phyloP scores from a whole-genome alignment of 2,888 invertebrate species.

The Athalia rosae region DNA sequence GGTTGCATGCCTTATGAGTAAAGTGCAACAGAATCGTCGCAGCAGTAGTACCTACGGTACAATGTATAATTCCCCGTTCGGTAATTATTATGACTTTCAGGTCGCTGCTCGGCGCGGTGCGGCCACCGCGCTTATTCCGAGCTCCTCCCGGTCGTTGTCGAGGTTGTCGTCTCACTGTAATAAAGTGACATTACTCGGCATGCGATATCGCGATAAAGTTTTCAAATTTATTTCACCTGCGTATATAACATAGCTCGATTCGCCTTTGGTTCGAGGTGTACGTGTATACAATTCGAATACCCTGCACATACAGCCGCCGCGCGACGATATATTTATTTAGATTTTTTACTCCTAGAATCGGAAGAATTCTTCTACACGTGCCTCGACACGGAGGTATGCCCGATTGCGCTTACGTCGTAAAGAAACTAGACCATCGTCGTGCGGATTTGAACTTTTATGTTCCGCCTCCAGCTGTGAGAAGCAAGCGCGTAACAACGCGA shows the following conservation, averaged over 20 bases:
- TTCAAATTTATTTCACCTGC: constrained; percentile 65
- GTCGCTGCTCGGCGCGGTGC: constrained; percentile 59
- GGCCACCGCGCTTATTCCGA: not conserved
- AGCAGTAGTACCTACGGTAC: constrained; percentile 55
- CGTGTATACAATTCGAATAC: not conserved
- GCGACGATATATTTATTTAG: no score
- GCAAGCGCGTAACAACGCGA: no score
- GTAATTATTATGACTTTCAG: constrained; percentile 71
- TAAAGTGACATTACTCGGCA: constrained; percentile 70
- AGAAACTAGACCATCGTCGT: no score
- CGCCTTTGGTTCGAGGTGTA: no score
- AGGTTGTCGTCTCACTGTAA: constrained; percentile 57
- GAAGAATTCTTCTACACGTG: no score
- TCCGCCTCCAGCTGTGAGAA: no score
- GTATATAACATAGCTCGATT: no score
- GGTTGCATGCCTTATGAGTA: constrained; percentile 54
- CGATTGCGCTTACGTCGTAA: no score
- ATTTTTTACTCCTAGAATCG: no score
- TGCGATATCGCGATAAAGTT: constrained; percentile 72
- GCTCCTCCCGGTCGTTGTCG: constrained; percentile 26
- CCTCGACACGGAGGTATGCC: no score
- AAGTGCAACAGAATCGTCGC: not conserved
- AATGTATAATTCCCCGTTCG: constrained; percentile 71
- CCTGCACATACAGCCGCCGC: not conserved
- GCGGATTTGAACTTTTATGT: no score